A percentile compares a stretch with the other conserved stretches of the same genome.
Conservation (phyloP, 92 coral and sea anemone genomes). For the Zoanthus sociatus region DNA sequence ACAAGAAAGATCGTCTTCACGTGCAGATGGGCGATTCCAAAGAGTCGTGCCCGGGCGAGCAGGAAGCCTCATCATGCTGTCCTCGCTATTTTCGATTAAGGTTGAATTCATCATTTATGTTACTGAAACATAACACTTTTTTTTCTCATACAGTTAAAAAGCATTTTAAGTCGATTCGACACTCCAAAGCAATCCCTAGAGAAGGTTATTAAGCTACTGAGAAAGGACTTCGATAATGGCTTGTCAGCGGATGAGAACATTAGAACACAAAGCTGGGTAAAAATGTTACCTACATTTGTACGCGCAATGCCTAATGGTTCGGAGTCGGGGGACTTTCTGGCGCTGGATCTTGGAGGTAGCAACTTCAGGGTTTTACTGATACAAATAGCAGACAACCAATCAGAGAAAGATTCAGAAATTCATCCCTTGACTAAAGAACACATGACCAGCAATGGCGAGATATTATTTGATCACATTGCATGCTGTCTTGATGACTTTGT, state of each 20-base stretch:
- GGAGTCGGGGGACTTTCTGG: conserved; percentile 90
- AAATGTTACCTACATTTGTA: conserved; percentile 92
- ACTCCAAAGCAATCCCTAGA: conserved; percentile 76
- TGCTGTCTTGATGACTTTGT: conserved; percentile 89
- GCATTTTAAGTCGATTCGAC: conserved; percentile 61
- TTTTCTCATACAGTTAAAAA: conserved; percentile 59
- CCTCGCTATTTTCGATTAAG: no score
- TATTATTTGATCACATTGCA: conserved; percentile 94
- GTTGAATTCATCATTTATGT: no score
- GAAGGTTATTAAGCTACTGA: conserved; percentile 76
- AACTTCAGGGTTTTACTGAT: conserved; percentile 91
- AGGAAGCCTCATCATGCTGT: no score
- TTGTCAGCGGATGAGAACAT: conserved; percentile 81
- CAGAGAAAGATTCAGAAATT: conserved; percentile 83
- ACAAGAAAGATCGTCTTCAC: no score
- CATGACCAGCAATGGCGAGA: conserved; percentile 90
- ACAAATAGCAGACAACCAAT: conserved; percentile 70
- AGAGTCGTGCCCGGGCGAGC: no score
- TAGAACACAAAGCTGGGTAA: conserved; percentile 74
- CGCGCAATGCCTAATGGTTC: conserved; percentile 88
- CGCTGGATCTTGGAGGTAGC: conserved; percentile 97
- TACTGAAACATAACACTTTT: not conserved
- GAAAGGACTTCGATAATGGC: conserved; percentile 84
- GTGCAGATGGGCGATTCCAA: no score
- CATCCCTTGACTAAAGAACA: conserved; percentile 83